A percentile compares a stretch with the other conserved stretches of the same genome.
Conservation (phyloP, 2,888 invertebrate genomes). For the Aricia artaxerxes region DNA sequence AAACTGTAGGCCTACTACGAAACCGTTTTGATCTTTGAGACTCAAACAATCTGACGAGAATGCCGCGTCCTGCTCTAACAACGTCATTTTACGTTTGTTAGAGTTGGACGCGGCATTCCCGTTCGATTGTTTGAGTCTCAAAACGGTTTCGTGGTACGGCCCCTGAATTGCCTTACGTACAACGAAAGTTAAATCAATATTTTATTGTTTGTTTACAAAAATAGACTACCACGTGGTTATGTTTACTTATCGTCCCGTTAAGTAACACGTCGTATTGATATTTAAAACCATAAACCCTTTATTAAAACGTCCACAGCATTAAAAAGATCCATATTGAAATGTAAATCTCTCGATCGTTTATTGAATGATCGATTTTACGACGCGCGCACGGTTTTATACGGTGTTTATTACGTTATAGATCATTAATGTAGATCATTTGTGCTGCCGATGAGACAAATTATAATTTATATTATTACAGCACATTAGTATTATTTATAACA, state of each 20-base stretch:
- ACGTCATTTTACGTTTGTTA: too few relatives aligned
- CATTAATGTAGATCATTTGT: constrained; percentile 18
- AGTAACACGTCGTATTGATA: neutral
- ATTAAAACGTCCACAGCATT: neutral
- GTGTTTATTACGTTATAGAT: constrained; percentile 12
- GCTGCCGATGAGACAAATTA: constrained; percentile 1
- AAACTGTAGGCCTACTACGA: neutral
- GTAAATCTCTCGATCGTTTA: neutral
- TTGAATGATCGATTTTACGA: constrained; percentile 8
- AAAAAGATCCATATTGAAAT: neutral
- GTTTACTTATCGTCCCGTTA: neutral
- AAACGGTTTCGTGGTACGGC: too few relatives aligned
- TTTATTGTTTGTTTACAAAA: constrained; percentile 16
- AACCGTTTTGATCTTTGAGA: too few relatives aligned
- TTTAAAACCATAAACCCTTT: neutral
- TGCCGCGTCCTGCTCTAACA: too few relatives aligned
- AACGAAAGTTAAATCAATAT: constrained; percentile 18
- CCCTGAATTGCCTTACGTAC: neutral
- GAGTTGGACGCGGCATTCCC: too few relatives aligned
- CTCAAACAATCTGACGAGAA: too few relatives aligned
- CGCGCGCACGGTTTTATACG: neutral
- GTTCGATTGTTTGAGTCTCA: too few relatives aligned
- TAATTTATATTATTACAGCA: neutral
- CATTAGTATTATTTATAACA: neutral
- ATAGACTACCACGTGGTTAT: neutral